Base-by-base conservation (phyloP, 2,888 invertebrate genomes). In the Apodemia hepburni region DNA sequence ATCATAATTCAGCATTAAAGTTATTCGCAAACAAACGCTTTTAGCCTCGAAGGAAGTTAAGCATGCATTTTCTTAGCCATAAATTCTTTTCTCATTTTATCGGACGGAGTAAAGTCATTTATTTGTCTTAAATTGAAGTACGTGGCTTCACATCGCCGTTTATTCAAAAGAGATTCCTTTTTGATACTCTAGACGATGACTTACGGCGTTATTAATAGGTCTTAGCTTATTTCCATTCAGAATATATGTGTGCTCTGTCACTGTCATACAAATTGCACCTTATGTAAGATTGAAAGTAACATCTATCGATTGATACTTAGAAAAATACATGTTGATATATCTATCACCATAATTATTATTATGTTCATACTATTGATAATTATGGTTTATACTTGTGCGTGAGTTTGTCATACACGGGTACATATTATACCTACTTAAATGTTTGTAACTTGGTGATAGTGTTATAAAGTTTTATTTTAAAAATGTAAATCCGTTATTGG, bases 21-120 rank as follows among this genome's bases (percentile, higher is more conserved):
- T 54, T 54, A 54, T 58, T 33, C 54, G 12, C 54, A 54, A 54
- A 54, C 54, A 54, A 54, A 27, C 54, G 54, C 54, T 22, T 27
- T 45, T 27, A 54, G 54, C 60, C 22, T 60, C 27, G 51, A 62
- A 64, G 62, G 59, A 61, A 65, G 65, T 66, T 61, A 64, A 73
- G 74, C 74, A 78, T 82, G 79, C 78, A 81, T 81, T 81, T 76
- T 77, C 73, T 74, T 73, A 75, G 71, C 77, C 74, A 81, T 81
- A 82, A 85, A 85, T 84, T 82, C 79, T 77, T 80, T 78, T 74
- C 82, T 79, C 84, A 85, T 86, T 84, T 82, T 79, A 81, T 79
- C 79, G 74, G 71, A 71, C 69, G 69, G 62, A 67, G 76, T 74
- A 73, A 77, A 80, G 82, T 84, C 85, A 82, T 86, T 82, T 82